Conservation (phyloP, 2,797 vertebrate genomes). For the Mus spretus region DNA sequence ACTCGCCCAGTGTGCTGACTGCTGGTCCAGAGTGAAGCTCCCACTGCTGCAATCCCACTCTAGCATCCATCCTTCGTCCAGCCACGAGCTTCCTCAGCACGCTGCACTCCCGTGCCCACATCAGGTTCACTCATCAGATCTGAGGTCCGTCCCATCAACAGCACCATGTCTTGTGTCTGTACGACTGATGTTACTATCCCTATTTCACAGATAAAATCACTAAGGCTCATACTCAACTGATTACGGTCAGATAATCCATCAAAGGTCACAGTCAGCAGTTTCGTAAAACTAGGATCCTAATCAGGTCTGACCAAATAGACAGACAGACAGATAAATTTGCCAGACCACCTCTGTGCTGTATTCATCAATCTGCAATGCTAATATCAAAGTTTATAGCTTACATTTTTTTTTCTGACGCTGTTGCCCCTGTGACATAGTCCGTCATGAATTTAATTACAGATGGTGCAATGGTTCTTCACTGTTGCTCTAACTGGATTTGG, state of each 20-base stretch:
- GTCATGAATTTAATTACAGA: slow-evolving; percentile 45
- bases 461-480: background rate
- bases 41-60: background rate
- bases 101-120: background rate
- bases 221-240: background rate
- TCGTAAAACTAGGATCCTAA: slow-evolving; percentile 5
- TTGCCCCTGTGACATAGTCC: background rate
- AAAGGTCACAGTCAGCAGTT: background rate
- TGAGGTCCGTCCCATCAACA: background rate
- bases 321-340: background rate
- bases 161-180: background rate
- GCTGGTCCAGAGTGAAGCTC: background rate
- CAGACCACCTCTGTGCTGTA: background rate
- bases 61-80: background rate
- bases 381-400: slow-evolving; percentile 11
- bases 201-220: background rate
- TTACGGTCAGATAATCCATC: background rate
- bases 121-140: background rate
- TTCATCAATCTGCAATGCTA: slow-evolving; percentile 15
- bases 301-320: slow-evolving; percentile 2
- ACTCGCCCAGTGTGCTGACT: background rate
- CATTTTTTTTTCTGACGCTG: background rate
- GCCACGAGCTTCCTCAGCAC: background rate
- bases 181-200: background rate
- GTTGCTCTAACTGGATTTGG: background rate